These are phyloP conservation scores for Tetragonula carbonaria DNA, from an alignment of 2,888 invertebrate genomes.

Conservation along the genomic window DNA sequence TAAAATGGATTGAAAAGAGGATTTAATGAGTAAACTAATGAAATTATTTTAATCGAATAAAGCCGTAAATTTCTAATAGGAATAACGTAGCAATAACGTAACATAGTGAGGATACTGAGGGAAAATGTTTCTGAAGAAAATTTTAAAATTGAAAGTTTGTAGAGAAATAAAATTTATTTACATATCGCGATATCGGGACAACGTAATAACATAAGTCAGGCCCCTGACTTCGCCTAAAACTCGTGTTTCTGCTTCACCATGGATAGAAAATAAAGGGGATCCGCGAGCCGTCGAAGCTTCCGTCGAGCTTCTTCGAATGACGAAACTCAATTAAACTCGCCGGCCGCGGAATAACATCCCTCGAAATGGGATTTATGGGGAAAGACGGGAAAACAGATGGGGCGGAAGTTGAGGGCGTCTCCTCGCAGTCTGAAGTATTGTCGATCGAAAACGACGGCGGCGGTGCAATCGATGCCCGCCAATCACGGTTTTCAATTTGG, in stretches of 20 bases:
- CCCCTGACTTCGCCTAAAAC: background rate
- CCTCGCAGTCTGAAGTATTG: background rate
- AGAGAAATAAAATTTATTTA: too few species aligned
- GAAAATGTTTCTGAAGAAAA: too few species aligned
- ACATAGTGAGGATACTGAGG: too few species aligned
- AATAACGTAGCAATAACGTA: too few species aligned
- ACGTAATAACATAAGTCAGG: conserved; percentile 26
- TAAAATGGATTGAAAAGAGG: background rate
- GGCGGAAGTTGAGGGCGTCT: background rate
- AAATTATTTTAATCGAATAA: too few species aligned
- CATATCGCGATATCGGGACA: conserved; percentile 30
- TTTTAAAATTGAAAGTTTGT: too few species aligned
- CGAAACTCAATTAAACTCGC: conserved; percentile 47
- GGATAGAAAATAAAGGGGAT: background rate
- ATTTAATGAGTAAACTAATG: too few species aligned
- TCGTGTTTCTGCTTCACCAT: background rate
- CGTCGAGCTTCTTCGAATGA: conserved; percentile 18
- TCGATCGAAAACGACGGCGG: background rate
- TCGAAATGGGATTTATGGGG: conserved; percentile 38
- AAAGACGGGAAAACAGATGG: conserved; percentile 42
- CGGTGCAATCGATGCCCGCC: conserved; percentile 26
- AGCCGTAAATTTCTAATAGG: too few species aligned
- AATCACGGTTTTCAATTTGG: conserved; percentile 51
- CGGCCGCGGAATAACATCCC: conserved; percentile 28
- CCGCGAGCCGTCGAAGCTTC: too few species aligned